phyloP scores from a whole-genome alignment of 2,888 invertebrate species.

The Terebella lapidaria region DNA sequence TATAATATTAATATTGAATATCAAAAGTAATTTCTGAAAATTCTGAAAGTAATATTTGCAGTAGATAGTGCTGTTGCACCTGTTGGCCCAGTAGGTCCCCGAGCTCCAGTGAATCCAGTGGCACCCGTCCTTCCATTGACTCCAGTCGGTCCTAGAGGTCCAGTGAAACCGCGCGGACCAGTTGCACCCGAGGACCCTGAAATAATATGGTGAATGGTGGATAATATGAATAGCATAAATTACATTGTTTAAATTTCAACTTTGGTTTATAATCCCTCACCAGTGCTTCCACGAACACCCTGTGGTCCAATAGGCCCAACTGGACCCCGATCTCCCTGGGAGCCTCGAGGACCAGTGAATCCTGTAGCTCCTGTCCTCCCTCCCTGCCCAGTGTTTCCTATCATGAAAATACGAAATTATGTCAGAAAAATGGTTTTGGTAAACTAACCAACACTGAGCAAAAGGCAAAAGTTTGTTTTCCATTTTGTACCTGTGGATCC shows the following conservation, averaged over 20 bases:
- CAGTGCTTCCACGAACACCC: neutral
- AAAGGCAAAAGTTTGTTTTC: too few species aligned
- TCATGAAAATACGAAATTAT: too few species aligned
- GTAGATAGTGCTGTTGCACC: conserved; percentile 3
- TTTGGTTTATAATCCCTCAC: neutral
- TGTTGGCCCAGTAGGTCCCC: conserved; percentile 1
- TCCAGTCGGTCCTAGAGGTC: neutral
- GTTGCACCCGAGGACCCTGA: too few species aligned
- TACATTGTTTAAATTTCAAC: neutral
- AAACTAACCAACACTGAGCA: too few species aligned
- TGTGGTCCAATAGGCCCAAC: neutral
- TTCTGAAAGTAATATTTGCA: too few species aligned
- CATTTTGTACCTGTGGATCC: conserved; percentile 10
- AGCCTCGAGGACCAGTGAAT: conserved; percentile 6
- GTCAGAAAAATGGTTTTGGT: too few species aligned
- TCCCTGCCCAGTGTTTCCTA: conserved; percentile 4
- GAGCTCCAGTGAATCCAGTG: neutral
- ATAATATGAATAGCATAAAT: neutral
- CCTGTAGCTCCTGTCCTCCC: conserved; percentile 11
- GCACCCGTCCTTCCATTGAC: neutral
- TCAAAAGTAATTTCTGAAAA: too few species aligned
- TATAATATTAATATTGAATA: too few species aligned
- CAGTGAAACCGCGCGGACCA: conserved; percentile 2
- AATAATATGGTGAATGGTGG: too few species aligned
- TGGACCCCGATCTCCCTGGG: neutral